Evolutionary conservation across 2,797 vertebrate species (phyloP), one percentile per base, ranked within the genome.

Genomic region (Ptychadena robeensis): DNA sequence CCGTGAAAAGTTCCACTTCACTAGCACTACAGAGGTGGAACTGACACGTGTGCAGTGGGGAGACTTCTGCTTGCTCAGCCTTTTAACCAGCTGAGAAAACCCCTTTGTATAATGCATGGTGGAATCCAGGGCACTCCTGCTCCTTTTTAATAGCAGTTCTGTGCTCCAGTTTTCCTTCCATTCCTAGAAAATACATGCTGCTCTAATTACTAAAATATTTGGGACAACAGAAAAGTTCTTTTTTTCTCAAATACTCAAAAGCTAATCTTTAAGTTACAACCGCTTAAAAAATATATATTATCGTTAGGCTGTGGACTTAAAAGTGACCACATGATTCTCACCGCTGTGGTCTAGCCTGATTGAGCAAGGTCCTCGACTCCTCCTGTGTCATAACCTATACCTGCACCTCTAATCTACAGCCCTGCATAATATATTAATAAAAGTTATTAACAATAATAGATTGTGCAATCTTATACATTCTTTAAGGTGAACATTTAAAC

Each of bases 31-130:
- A 67, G 86, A 86, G 84, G 73, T 88, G 85, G 77, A 77, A 69
- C 86, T 68, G 73, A 87, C 87, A 87, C 65, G 72, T 86, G 86
- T 87, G 86, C 86, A 85, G 85, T 82, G 70, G 38, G 14, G 73
- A 87, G 68, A 79, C 38, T 76, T 85, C 67, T 68, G 81, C 73
- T 32, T 0, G 79, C 85, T 86, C 70, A 70, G 64, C 79, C 78
- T 82, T 82, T 80, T 27, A 12, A 70, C 40, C 76, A 76, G 74
- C 76, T 25, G 5, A 88, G 87, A 85, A 88, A 83, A 75, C 9
- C 85, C 80, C 76, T 76, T 86, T 76, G 72, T 75, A 66, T 11
- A 84, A 12, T 2, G 69, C 79, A 69, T 87, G 79, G 79, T 86
- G 64, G 82, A 82, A 64, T 40, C 12, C 79, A 85, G 48, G 70